Conservation (phyloP, 2,888 invertebrate species). For the Opisthograptis luteolata region DNA sequence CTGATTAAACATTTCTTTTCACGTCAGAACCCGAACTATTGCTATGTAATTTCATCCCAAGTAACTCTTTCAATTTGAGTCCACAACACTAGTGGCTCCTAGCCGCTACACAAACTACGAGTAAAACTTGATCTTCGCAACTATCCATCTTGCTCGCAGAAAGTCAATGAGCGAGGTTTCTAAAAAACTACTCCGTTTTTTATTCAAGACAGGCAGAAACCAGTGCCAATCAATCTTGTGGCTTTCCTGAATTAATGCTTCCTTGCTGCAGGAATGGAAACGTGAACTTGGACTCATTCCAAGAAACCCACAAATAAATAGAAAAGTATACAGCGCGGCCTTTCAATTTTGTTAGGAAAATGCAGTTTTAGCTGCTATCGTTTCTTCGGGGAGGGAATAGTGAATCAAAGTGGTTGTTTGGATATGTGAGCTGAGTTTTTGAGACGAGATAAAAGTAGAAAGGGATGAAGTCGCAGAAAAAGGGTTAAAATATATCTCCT, state of each 20-base stretch:
- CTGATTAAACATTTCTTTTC: too few species aligned
- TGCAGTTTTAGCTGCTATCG: slow-evolving; percentile 30
- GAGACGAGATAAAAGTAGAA: background rate
- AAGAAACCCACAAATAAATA: slow-evolving; percentile 35
- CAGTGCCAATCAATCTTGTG: slow-evolving; percentile 40
- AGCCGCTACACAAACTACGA: too few species aligned
- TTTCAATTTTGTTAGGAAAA: slow-evolving; percentile 32
- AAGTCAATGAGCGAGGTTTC: slow-evolving; percentile 44
- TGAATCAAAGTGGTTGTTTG: slow-evolving; percentile 8
- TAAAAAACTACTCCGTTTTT: slow-evolving; percentile 40
- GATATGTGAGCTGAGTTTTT: background rate
- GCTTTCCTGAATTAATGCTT: slow-evolving; percentile 37
- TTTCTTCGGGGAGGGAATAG: slow-evolving; percentile 10
- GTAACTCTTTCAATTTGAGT: too few species aligned
- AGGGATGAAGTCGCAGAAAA: too few species aligned
- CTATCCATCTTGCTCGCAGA: slow-evolving; percentile 40
- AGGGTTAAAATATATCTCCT: too few species aligned
- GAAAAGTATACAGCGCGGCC: slow-evolving; percentile 25
- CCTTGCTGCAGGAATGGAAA: slow-evolving; percentile 31
- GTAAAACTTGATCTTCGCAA: slow-evolving; percentile 3
- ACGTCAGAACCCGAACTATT: too few species aligned
- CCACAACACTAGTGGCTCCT: background rate
- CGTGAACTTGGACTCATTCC: slow-evolving; percentile 34
- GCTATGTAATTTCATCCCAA: too few species aligned
- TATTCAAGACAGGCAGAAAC: slow-evolving; percentile 37